These are phyloP conservation scores for Drosophila greeni DNA, from an alignment of 2,888 invertebrate species.

Conservation along the genomic window DNA sequence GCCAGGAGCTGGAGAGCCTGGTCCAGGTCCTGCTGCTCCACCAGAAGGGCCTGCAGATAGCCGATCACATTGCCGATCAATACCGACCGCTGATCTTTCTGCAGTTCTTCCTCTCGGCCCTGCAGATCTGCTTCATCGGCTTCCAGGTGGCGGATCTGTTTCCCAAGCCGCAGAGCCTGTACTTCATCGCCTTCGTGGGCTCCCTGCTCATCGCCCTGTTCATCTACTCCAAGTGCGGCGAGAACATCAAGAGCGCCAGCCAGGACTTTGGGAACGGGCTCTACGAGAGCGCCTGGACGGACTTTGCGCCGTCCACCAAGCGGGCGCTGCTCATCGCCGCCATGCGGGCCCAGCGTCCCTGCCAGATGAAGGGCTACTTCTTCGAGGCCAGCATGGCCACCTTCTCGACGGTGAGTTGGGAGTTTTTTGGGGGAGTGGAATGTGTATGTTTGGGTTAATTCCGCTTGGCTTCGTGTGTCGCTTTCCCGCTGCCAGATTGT, in stretches of 20 bases:
- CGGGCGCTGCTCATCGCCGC: constrained; percentile 35
- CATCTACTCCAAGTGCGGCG: constrained; percentile 57
- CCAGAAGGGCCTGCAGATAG: constrained; percentile 49
- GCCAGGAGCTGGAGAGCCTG: constrained; percentile 36
- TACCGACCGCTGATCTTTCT: constrained; percentile 47
- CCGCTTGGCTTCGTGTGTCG: not conserved
- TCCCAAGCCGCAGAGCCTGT: constrained; percentile 40
- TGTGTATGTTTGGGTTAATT: too few species aligned
- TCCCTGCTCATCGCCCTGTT: constrained; percentile 53
- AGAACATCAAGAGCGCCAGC: constrained; percentile 56
- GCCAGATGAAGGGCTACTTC: constrained; percentile 53
- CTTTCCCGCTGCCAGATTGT: constrained; percentile 45
- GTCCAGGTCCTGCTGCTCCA: constrained; percentile 46
- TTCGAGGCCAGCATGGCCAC: constrained; percentile 60
- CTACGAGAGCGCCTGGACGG: constrained; percentile 52
- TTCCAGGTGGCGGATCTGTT: constrained; percentile 54
- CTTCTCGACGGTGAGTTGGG: constrained; percentile 50
- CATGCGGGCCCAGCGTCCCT: constrained; percentile 53
- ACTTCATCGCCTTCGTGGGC: constrained; percentile 48
- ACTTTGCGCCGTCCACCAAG: constrained; percentile 42
- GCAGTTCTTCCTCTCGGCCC: constrained; percentile 51
- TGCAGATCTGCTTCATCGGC: constrained; percentile 54
- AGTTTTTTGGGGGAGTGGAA: too few species aligned
- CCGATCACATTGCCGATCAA: constrained; percentile 31
- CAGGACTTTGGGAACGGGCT: constrained; percentile 46